Evolutionary conservation across 2,797 vertebrate species (phyloP).

Genomic region (Poecilia velifera): DNA sequence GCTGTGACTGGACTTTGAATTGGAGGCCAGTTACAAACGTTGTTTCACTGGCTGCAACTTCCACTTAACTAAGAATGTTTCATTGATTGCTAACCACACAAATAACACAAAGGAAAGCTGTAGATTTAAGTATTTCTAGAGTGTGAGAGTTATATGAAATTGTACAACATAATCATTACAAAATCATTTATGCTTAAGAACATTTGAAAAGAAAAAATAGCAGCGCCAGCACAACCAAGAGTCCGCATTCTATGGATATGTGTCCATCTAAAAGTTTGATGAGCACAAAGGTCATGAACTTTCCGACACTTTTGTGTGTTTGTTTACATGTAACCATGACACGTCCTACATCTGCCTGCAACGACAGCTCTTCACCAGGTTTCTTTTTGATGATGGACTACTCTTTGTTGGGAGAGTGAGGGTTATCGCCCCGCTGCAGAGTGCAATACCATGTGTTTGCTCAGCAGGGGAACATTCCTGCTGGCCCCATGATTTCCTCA

Average conservation of each 20-base stretch:
- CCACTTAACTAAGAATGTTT: background rate
- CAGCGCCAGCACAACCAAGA: background rate
- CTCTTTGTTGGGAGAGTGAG: conserved; percentile 63
- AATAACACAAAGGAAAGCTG: background rate
- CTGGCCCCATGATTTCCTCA: conserved; percentile 84
- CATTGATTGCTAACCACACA: background rate
- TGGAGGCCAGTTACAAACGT: background rate
- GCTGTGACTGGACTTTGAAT: background rate
- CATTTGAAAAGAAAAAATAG: background rate
- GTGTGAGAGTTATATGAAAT: background rate
- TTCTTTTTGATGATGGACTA: conserved; percentile 65
- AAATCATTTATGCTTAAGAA: background rate
- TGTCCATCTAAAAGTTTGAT: background rate
- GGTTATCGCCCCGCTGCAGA: conserved; percentile 75
- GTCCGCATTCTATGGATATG: background rate
- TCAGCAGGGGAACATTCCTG: conserved; percentile 92
- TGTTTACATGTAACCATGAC: conserved; percentile 14
- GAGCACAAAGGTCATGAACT: conserved; percentile 10
- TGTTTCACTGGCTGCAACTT: background rate
- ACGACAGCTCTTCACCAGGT: conserved; percentile 35
- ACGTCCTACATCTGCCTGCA: conserved; percentile 34
- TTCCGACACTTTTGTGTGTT: conserved; percentile 10
- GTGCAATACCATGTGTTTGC: conserved; percentile 88
- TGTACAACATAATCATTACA: background rate
- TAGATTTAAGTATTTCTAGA: background rate